These are phyloP conservation scores for Colossoma macropomum DNA, from an alignment of 2,113 vertebrate species.

Conservation along the genomic window DNA sequence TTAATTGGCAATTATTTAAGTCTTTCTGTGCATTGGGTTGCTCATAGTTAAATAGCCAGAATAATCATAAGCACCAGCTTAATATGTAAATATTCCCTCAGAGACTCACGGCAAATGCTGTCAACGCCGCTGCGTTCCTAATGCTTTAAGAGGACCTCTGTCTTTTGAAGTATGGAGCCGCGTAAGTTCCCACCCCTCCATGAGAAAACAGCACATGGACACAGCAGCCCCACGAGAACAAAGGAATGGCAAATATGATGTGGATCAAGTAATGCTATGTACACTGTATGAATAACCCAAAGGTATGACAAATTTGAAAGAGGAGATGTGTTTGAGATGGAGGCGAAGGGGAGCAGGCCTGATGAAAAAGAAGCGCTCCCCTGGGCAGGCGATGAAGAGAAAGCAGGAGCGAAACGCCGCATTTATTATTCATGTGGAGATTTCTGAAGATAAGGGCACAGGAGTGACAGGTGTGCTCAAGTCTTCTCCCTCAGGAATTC, in stretches of 20 bases:
- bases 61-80: slow-evolving; percentile 71
- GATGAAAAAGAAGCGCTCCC: slow-evolving; percentile 41
- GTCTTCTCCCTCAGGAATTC: slow-evolving; percentile 45
- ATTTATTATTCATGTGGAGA: slow-evolving; percentile 63
- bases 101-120: slow-evolving; percentile 52
- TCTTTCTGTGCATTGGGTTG: slow-evolving; percentile 61
- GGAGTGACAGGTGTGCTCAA: slow-evolving; percentile 56
- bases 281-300: slow-evolving; percentile 72
- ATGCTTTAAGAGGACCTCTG: not conserved
- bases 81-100: slow-evolving; percentile 70
- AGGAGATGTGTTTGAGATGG: slow-evolving; percentile 48
- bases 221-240: slow-evolving; percentile 58
- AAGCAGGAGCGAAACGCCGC: slow-evolving; percentile 23
- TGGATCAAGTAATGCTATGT: slow-evolving; percentile 62
- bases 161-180: slow-evolving; percentile 10
- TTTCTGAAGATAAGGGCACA: slow-evolving; percentile 57
- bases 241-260: slow-evolving; percentile 70
- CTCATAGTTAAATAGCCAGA: slow-evolving; percentile 66
- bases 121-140: not conserved
- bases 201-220: not conserved
- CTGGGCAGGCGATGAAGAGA: slow-evolving; percentile 7
- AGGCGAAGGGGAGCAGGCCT: slow-evolving; percentile 6
- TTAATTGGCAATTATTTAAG: slow-evolving; percentile 77
- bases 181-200: not conserved
- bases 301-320: slow-evolving; percentile 48